A percentile compares a stretch with the other conserved stretches of the same genome.
These are phyloP conservation scores for Entomyzon cyanotis DNA, from an alignment of 2,113 vertebrate species.

Conservation along the genomic window DNA sequence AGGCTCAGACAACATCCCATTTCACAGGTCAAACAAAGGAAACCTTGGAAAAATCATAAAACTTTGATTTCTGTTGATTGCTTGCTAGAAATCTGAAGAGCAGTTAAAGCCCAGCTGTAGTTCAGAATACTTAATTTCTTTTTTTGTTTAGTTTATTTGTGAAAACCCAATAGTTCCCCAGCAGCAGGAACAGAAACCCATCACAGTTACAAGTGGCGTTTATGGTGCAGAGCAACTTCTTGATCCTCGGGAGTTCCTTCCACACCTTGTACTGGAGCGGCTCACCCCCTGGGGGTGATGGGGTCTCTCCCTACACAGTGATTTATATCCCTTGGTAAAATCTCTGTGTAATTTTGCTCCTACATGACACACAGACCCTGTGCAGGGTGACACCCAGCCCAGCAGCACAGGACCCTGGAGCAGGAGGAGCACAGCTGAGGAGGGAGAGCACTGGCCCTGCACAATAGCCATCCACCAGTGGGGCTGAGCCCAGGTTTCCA, in stretches of 20 bases:
- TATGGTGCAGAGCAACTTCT: not conserved
- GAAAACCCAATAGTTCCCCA: not conserved
- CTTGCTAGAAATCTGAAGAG: not conserved
- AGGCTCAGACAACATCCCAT: not conserved
- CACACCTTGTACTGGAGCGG: not conserved
- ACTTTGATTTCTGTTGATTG: not conserved
- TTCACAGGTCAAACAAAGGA: not conserved
- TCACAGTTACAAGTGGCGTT: accelerated
- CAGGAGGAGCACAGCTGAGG: not conserved
- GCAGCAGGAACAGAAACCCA: not conserved
- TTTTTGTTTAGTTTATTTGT: not conserved
- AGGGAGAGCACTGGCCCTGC: not conserved
- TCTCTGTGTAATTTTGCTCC: not conserved
- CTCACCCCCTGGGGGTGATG: not conserved
- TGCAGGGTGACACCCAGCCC: not conserved
- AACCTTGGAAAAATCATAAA: not conserved
- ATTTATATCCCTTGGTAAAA: not conserved
- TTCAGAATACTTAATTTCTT: not conserved
- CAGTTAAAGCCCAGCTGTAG: not conserved
- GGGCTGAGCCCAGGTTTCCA: not conserved
- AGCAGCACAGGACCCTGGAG: not conserved
- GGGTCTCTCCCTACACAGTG: not conserved
- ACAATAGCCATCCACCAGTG: not conserved
- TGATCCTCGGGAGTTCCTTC: not conserved
- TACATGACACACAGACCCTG: not conserved